Evolutionary conservation across 2,113 vertebrate genomes (phyloP).

Genomic region (Peromyscus leucopus): DNA sequence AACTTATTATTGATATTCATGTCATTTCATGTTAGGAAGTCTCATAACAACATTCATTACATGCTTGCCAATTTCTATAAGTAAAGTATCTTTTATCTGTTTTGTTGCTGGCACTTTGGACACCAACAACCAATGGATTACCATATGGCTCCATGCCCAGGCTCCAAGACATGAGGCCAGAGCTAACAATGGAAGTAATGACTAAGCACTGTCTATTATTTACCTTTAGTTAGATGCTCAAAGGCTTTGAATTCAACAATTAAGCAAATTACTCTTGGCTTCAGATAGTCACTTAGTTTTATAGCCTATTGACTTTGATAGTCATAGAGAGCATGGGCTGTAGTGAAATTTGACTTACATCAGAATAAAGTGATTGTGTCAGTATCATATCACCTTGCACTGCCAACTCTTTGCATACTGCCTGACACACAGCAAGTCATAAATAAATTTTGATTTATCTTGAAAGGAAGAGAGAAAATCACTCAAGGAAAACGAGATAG

Average conservation of each 20-base stretch:
- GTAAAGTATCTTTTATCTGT: slow-evolving; percentile 19
- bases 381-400: neutral
- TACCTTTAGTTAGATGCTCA: slow-evolving; percentile 62
- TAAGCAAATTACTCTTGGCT: slow-evolving; percentile 66
- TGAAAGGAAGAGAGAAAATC: neutral
- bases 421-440: slow-evolving; percentile 31
- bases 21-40: neutral
- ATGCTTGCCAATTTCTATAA: neutral
- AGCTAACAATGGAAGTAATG: slow-evolving; percentile 66
- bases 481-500: neutral
- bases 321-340: slow-evolving; percentile 11
- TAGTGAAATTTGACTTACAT: slow-evolving; percentile 17
- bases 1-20: neutral
- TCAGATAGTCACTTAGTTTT: slow-evolving; percentile 60
- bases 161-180: slow-evolving; percentile 16
- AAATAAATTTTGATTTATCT: slow-evolving; percentile 52
- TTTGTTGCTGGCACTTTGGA: slow-evolving; percentile 18
- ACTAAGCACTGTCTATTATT: slow-evolving; percentile 67
- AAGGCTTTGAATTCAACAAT: slow-evolving; percentile 68
- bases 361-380: slow-evolving; percentile 1
- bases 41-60: neutral
- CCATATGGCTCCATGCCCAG: slow-evolving; percentile 58
- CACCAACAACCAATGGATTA: neutral
- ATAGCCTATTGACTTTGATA: slow-evolving; percentile 66
- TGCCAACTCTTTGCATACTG: neutral